Base-by-base conservation (phyloP, 2,113 vertebrate species). In the Tenrec ecaudatus region DNA sequence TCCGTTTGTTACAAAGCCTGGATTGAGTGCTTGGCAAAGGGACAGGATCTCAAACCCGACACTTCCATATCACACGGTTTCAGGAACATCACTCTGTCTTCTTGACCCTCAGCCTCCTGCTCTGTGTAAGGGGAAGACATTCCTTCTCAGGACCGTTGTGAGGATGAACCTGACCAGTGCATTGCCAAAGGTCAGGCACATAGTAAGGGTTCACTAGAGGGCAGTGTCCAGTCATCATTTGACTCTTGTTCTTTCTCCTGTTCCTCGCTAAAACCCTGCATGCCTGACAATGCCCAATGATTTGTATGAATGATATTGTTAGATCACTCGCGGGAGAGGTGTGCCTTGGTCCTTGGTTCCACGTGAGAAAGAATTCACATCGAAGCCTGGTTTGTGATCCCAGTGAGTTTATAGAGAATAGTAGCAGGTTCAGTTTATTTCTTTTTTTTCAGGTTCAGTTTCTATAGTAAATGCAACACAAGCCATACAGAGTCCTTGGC, bases 151-250 rank as follows among this genome's bases (percentile, higher is more conserved):
- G 31, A 53, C 68, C 88, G 4, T 85, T 75, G 53, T 71, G 14
- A 93, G 53, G 47, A 93, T 80, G 71, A 89, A 89, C 64, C 80
- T 69, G 47, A 16, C 84, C 80, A n/a, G 76, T 57, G 58, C 68
- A 78, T 40, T 33, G 10, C 33, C 58, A 33, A 83, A 38, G 47
- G 17, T 83, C n/a, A 87, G 27, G 90, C 19, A 40, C 19, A 31
- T 16, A 36, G 19, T 22, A 92, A 90, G 87, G 76, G 71, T 4
- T 66, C n/a, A 77, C 11, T 60, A 53, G 75, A 22, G 88, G 36
- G 68, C n/a, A 27, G 23, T 38, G 43, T 79, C 80, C 43, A 77
- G 76, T 86, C 86, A 36, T 85, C 69, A 82, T 40, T 89, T 86
- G 60, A 60, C 62, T 66, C 17, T 78, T 73, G 4, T 80, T 83